Evolutionary conservation across 1,140 invertebrate genomes (phyloP), one percentile per base, ranked within the genome.

Genomic region (Pogonognathellus flavescens): DNA sequence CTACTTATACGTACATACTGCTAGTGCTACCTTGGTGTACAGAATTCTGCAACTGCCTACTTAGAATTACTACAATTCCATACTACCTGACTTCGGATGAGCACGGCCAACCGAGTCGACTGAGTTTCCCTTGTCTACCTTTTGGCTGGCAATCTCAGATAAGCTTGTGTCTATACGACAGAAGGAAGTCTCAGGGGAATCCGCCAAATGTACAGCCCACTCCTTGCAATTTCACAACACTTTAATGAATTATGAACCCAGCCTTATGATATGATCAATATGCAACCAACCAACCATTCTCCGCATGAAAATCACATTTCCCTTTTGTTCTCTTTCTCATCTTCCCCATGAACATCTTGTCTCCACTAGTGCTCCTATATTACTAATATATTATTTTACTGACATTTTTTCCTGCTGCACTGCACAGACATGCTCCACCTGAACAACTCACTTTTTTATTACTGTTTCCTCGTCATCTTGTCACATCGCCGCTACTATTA

Each of bases 181-280:
- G 52, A 85, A 31, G 57, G 66, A n/a, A 72, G 22, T 80, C 85
- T 83, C 85, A 57, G 8, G 85, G 85, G 85, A 86, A 11, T 31
- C 7, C 25, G 14, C 66, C 62, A 49, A 86, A 80, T 83, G 81
- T 82, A 83, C 76, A 83, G 66, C 85, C 80, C 49, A 76, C 86
- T 87, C 82, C 82, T 87, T 83, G 80, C 84, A 87, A 85, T 87
- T 85, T 87, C 84, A 85, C 84, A 85, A 87, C 86, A 84, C 60
- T 87, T 87, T 87, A 87, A 87, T 87, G 86, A 87, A 87, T 87
- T 87, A 87, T 87, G 86, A 87, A 84, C 86, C 86, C 72, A 22
- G 86, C 62, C 84, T 85, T 80, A 85, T 85, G 84, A 85, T 84
- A 86, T 85, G 84, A 87, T 87, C 86, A 87, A 87, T 87, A 87